Evolutionary conservation across 2,113 vertebrate genomes (phyloP).

Genomic region (Sciurus niger): DNA sequence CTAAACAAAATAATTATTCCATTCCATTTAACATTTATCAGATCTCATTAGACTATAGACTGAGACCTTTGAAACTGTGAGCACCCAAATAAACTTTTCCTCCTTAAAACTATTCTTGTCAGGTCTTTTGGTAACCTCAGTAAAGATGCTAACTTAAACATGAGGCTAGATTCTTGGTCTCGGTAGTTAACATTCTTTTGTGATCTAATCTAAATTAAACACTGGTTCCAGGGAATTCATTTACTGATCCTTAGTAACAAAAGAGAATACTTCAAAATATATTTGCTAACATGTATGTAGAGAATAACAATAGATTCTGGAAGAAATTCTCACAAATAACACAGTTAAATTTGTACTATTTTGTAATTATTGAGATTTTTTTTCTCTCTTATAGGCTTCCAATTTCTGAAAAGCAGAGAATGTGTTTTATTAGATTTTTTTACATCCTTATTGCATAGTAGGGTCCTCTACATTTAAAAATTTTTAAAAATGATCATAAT

Average conservation of each 20-base stretch:
- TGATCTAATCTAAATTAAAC: neutral
- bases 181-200: neutral
- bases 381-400: neutral
- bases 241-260: neutral
- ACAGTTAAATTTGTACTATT: neutral
- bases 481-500: neutral
- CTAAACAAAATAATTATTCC: constrained; percentile 36
- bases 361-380: neutral
- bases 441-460: neutral
- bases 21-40: constrained; percentile 1
- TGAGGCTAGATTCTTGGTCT: neutral
- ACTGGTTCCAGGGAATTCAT: neutral
- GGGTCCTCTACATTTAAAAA: neutral
- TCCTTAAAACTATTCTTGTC: too few species aligned
- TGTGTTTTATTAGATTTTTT: neutral
- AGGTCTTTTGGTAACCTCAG: too few species aligned
- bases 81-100: too few species aligned
- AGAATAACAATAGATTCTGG: neutral
- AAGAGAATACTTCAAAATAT: neutral
- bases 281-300: neutral
- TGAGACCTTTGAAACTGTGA: too few species aligned
- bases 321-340: neutral
- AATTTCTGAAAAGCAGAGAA: constrained; percentile 7
- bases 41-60: neutral
- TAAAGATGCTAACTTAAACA: too few species aligned